phyloP scores from a whole-genome alignment of 2,888 invertebrate genomes.

The Parnassius glacialis region DNA sequence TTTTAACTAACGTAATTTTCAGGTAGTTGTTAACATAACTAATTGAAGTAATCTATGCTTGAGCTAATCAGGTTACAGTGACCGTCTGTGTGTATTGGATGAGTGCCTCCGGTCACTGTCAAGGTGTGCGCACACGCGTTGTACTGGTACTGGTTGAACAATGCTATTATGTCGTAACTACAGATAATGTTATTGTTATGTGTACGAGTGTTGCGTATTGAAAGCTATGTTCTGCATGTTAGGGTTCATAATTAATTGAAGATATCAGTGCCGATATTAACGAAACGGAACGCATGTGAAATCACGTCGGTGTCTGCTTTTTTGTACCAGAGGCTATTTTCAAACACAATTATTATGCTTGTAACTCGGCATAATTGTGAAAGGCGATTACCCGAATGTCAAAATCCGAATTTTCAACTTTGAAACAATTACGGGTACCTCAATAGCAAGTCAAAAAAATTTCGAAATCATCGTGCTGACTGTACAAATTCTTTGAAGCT shows the following conservation, averaged over 20 bases:
- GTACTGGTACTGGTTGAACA: background rate
- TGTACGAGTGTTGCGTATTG: background rate
- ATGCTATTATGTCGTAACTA: background rate
- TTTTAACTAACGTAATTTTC: constrained; percentile 4
- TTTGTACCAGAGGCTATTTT: no score
- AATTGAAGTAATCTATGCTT: constrained; percentile 26
- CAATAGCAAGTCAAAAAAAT: no score
- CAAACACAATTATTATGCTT: no score
- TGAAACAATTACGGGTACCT: no score
- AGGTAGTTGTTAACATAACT: constrained; percentile 8
- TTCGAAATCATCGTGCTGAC: no score
- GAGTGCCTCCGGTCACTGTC: constrained; percentile 39
- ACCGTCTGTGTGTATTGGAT: constrained; percentile 25
- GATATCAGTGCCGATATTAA: no score
- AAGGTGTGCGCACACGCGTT: constrained; percentile 33
- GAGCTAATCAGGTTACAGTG: constrained; percentile 28
- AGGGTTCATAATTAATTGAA: background rate
- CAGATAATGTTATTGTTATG: background rate
- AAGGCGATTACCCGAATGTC: no score
- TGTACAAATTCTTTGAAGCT: no score
- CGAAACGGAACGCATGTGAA: no score
- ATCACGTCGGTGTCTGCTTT: no score
- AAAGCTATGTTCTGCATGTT: background rate
- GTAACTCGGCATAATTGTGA: no score
- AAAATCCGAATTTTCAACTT: no score